phyloP scores from a whole-genome alignment of 2,113 vertebrate species.

The Dromas ardeola region DNA sequence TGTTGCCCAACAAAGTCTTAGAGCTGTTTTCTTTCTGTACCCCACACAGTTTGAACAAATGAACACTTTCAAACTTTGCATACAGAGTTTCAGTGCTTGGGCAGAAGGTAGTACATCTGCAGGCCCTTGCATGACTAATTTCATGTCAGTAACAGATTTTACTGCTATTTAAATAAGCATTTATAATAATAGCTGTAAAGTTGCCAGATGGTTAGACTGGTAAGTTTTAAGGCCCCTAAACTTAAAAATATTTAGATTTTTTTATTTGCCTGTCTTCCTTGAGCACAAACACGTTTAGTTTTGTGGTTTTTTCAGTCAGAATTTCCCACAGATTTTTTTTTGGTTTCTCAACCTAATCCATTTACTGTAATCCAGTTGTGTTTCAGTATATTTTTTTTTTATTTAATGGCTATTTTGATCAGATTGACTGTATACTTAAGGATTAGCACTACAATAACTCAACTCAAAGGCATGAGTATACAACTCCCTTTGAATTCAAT shows the following conservation, averaged over 20 bases:
- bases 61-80: slow-evolving; percentile 35
- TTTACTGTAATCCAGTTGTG: not conserved
- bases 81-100: not conserved
- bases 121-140: slow-evolving; percentile 72
- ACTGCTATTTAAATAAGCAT: slow-evolving; percentile 73
- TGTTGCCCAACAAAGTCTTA: not conserved
- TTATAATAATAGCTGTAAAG: slow-evolving; percentile 64
- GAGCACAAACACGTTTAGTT: not conserved
- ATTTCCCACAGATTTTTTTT: not conserved
- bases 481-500: not conserved
- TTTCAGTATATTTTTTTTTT: not conserved
- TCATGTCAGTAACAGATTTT: slow-evolving; percentile 66
- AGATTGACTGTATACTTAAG: not conserved
- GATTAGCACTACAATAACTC: not conserved
- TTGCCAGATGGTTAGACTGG: slow-evolving; percentile 55
- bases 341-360: not conserved
- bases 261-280: not conserved
- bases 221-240: slow-evolving; percentile 30
- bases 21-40: not conserved
- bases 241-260: not conserved
- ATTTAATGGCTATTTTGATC: not conserved
- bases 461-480: not conserved
- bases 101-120: slow-evolving; percentile 66
- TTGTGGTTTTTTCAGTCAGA: not conserved
- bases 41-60: slow-evolving; percentile 41